Evolutionary conservation across 2,797 vertebrate genomes (phyloP).

Genomic region (Myotis pilosus): DNA sequence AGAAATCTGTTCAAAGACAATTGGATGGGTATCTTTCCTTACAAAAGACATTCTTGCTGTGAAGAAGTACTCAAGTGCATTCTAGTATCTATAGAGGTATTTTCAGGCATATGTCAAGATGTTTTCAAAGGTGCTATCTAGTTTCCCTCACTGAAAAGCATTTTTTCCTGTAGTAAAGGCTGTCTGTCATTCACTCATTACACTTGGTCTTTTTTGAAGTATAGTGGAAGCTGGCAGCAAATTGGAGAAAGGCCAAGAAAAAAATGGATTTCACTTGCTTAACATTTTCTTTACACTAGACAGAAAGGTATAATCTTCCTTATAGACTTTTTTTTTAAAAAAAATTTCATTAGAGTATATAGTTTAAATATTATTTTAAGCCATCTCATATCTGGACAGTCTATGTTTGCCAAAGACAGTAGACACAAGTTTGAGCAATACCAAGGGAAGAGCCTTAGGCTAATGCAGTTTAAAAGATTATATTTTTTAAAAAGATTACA

Average conservation of each 20-base stretch:
- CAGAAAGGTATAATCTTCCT: background rate
- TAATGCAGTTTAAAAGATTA: no score
- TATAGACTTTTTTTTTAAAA: background rate
- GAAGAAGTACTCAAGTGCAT: background rate
- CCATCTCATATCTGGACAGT: background rate
- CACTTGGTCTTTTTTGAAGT: background rate
- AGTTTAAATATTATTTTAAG: background rate
- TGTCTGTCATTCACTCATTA: background rate
- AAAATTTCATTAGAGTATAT: background rate
- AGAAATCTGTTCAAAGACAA: conserved; percentile 14
- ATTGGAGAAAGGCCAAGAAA: background rate
- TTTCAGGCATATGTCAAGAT: background rate
- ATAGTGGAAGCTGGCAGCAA: background rate
- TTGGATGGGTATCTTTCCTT: background rate
- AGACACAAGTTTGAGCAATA: no score
- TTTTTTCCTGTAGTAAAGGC: background rate
- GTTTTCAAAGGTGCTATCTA: background rate
- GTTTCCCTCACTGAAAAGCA: background rate
- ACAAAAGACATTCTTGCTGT: background rate
- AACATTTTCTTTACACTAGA: background rate
- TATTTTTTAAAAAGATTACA: no score
- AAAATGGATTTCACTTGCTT: background rate
- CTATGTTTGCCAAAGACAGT: no score
- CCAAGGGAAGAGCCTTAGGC: no score
- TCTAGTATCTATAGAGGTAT: background rate